Conservation (phyloP, 2,113 vertebrate species). For the Cichladusa arquata region DNA sequence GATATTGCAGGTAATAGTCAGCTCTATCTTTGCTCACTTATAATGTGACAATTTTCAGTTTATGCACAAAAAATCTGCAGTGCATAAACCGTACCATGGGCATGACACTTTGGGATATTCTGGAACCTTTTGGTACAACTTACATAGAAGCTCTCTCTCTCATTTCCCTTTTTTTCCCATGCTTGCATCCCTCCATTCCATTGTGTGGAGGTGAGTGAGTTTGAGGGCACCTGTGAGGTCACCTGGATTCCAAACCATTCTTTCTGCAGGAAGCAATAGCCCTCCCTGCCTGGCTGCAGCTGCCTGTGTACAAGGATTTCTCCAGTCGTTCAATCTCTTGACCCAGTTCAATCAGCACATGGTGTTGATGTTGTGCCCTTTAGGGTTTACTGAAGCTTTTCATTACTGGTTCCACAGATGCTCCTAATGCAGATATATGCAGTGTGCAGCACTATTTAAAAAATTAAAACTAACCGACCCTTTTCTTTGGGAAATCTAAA, state of each 20-base stretch:
- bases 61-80: neutral
- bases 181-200: neutral
- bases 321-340: neutral
- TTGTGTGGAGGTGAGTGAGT: neutral
- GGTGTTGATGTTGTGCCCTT: neutral
- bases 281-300: neutral
- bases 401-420: conserved; percentile 19
- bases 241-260: neutral
- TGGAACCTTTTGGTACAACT: neutral
- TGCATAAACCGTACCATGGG: neutral
- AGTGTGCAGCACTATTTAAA: conserved; percentile 6
- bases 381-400: conserved; percentile 18
- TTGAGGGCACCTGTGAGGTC: conserved; percentile 9
- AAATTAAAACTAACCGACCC: neutral
- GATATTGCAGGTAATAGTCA: conserved; percentile 38
- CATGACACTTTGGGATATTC: neutral
- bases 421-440: neutral
- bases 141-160: neutral
- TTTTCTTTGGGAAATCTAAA: conserved; percentile 44
- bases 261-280: neutral
- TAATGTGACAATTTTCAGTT: neutral
- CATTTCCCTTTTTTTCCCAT: neutral
- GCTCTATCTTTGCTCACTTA: conserved; percentile 2
- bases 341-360: conserved; percentile 1
- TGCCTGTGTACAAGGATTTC: neutral